A percentile compares a stretch with the other conserved stretches of the same genome.
These are phyloP conservation scores for Heliconius cydno DNA, from an alignment of 2,888 invertebrate species.

Conservation along the genomic window DNA sequence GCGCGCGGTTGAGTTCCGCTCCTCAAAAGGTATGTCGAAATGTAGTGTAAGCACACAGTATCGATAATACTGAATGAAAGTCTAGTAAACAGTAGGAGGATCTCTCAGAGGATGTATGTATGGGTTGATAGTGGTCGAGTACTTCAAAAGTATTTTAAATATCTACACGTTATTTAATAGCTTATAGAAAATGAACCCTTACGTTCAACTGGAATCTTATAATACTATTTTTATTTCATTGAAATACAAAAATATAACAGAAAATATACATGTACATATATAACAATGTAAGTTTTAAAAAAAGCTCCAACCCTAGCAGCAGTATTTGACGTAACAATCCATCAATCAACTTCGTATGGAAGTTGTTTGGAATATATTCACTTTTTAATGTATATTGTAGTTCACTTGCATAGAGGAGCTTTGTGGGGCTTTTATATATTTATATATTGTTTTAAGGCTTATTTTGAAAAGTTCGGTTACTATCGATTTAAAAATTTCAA, in stretches of 20 bases:
- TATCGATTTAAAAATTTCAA: neutral
- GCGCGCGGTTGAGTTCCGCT: neutral
- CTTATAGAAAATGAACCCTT: neutral
- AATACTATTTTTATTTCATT: neutral
- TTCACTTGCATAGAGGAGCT: conserved; percentile 11
- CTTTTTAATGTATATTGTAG: conserved; percentile 37
- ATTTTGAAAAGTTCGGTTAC: neutral
- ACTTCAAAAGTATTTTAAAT: too few species aligned
- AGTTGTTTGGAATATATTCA: conserved; percentile 40
- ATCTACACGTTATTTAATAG: too few species aligned
- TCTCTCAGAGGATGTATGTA: too few species aligned
- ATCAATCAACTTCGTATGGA: conserved; percentile 41
- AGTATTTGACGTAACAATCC: conserved; percentile 34
- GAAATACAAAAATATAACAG: neutral
- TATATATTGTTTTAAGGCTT: neutral
- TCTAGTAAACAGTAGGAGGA: too few species aligned
- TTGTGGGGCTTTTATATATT: neutral
- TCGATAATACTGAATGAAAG: too few species aligned
- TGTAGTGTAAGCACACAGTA: too few species aligned
- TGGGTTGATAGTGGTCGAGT: too few species aligned
- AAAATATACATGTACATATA: neutral
- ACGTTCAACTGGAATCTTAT: neutral
- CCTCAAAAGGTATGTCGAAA: neutral
- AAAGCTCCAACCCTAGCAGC: neutral
- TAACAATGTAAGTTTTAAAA: neutral